phyloP scores from a whole-genome alignment of 2,888 invertebrate genomes.

The Globia sparganii region DNA sequence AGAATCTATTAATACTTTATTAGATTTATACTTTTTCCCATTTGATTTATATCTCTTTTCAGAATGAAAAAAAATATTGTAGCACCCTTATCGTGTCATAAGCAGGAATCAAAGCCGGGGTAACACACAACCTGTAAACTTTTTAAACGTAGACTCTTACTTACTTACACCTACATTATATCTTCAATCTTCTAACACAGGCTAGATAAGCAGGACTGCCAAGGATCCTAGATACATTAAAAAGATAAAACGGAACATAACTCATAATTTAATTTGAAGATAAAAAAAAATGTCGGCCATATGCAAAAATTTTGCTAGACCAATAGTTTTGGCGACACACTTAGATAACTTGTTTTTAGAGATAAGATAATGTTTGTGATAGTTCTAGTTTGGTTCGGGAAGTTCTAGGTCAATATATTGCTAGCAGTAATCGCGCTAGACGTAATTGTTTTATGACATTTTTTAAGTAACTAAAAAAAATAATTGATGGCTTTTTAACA shows the following conservation, averaged over 20 bases:
- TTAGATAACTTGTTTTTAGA: conserved; percentile 58
- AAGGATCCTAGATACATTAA: conserved; percentile 21
- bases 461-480: neutral
- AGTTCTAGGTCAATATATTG: conserved; percentile 65
- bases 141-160: neutral
- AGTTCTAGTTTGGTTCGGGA: conserved; percentile 41
- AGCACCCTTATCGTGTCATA: neutral
- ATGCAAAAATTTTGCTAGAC: conserved; percentile 55
- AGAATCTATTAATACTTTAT: neutral
- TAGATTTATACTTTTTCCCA: neutral
- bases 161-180: neutral
- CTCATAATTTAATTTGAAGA: neutral
- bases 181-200: conserved; percentile 18
- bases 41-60: neutral
- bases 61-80: neutral
- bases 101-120: neutral
- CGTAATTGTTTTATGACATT: neutral
- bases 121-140: neutral
- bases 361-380: conserved; percentile 62
- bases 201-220: conserved; percentile 12
- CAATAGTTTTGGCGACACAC: conserved; percentile 63
- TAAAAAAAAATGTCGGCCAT: conserved; percentile 21
- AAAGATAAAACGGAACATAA: neutral
- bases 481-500: neutral
- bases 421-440: conserved; percentile 4